Base-by-base conservation (phyloP, 2,888 invertebrate species). In the Athripsodes cinereus region DNA sequence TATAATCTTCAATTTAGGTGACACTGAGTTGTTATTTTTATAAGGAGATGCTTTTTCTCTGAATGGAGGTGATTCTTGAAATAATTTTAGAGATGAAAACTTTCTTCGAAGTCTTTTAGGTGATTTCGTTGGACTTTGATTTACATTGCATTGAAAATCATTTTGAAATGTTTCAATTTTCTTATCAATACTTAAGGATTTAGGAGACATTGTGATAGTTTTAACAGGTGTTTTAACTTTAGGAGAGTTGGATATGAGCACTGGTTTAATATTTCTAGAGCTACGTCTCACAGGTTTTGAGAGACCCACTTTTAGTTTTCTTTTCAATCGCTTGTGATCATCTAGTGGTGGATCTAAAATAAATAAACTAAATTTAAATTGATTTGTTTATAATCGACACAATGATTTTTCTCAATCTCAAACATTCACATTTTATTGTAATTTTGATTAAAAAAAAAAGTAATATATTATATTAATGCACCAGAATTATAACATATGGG, bases 281-380 rank as follows among this genome's bases (percentile, higher is more conserved):
- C 65, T 70, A 62, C 70, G 75, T 63, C 64, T 65, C 64, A 72
- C 74, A 40, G 75, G 74, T 62, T 69, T 71, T 1, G 78, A 74
- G 52, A 78, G 67, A 3, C 78, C 78, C 26, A 78, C 66, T 68
- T 74, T 75, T 16, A 78, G 70, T 44, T 59, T 58, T 56, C 53
- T 54, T 57, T 51, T 55, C 47, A n/a, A 50, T 5, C 48, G 10
- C 19, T 48, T 40, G 40, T 40, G 40, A 13, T 44, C 51, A 22
- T 40, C 40, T 5, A 13, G 40, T 13, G 40, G 40, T 3, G 40
- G 13, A 40, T 40, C 40, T 40, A 40, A 13, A 40, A 40, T 40
- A 40, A 40, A 40, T 3, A 40, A 40, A 40, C 13, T 13, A 40
- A 8, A 40, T 8, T 13, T 13, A 40, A 40, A n/a, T n/a, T n/a